A percentile compares a stretch with the other conserved stretches of the same genome.
Evolutionary conservation across 2,888 invertebrate species (phyloP).

Genomic region (Mongoloraphidia duomilia): DNA sequence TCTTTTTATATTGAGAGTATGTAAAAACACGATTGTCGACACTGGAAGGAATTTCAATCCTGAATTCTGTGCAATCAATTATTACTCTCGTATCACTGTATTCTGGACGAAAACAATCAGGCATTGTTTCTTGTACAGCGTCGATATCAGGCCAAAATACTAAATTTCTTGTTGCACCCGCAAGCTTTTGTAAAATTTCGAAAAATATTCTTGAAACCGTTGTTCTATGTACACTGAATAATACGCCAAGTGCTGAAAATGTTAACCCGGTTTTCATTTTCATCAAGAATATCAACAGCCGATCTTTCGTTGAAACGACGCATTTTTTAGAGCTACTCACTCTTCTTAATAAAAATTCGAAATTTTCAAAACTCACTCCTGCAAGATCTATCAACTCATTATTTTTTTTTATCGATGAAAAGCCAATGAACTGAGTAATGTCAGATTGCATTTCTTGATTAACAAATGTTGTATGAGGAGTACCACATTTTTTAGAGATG

Average conservation of each 20-base stretch:
- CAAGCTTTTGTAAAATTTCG: not conserved
- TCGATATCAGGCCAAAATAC: slow-evolving; percentile 5
- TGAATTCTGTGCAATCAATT: slow-evolving; percentile 6
- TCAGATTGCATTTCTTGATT: slow-evolving; percentile 2
- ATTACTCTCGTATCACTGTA: slow-evolving; percentile 6
- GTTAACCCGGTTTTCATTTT: slow-evolving; percentile 1
- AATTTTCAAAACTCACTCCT: slow-evolving; percentile 9
- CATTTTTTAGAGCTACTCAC: not conserved
- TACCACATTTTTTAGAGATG: slow-evolving; percentile 1
- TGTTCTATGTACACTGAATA: slow-evolving; percentile 4
- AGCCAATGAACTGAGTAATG: slow-evolving; percentile 5
- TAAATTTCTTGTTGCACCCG: not conserved
- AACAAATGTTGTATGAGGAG: not conserved
- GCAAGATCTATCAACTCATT: slow-evolving; percentile 8
- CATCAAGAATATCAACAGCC: slow-evolving; percentile 4
- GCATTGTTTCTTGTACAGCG: slow-evolving; percentile 4
- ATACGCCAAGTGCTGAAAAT: slow-evolving; percentile 2
- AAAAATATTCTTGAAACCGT: slow-evolving; percentile 3
- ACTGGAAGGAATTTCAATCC: slow-evolving; percentile 3
- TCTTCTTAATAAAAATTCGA: slow-evolving; percentile 10
- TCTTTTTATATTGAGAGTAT: slow-evolving; percentile 10
- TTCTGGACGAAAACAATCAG: slow-evolving; percentile 2
- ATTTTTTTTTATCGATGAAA: slow-evolving; percentile 8
- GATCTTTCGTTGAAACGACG: slow-evolving; percentile 3
- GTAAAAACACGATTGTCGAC: slow-evolving; percentile 5